These are phyloP conservation scores for Drosophila aldrichi DNA, from an alignment of 2,888 invertebrate species.

Conservation along the genomic window DNA sequence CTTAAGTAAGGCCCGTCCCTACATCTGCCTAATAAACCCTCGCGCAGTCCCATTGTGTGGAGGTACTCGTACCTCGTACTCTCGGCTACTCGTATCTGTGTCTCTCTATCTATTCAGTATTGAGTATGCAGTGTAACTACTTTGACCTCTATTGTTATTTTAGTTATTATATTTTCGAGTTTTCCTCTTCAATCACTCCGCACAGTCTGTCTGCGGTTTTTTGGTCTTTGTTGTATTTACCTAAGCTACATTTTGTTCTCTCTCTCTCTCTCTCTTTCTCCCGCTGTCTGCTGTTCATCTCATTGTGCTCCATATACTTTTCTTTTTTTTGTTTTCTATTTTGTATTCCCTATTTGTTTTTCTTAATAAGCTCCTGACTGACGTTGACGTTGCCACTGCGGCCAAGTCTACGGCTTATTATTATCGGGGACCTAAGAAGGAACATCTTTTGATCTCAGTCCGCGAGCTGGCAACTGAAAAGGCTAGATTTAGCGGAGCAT, in stretches of 20 bases:
- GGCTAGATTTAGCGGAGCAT: neutral
- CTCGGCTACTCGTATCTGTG: slow-evolving; percentile 18
- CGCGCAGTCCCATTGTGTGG: slow-evolving; percentile 6
- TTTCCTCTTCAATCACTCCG: slow-evolving; percentile 11
- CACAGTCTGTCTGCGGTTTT: slow-evolving; percentile 56
- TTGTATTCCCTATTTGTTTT: slow-evolving; percentile 9
- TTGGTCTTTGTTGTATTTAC: slow-evolving; percentile 54
- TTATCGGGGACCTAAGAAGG: neutral
- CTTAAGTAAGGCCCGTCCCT: slow-evolving; percentile 61
- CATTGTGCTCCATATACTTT: slow-evolving; percentile 11
- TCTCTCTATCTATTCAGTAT: slow-evolving; percentile 20
- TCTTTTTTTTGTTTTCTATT: neutral
- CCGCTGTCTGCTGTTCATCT: neutral
- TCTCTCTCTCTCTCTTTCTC: slow-evolving; percentile 1
- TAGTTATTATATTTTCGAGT: slow-evolving; percentile 46
- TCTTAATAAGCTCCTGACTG: slow-evolving; percentile 35
- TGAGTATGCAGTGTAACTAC: slow-evolving; percentile 69
- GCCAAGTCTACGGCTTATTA: slow-evolving; percentile 37
- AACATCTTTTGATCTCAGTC: neutral
- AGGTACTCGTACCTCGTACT: slow-evolving; percentile 2
- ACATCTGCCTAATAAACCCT: slow-evolving; percentile 45
- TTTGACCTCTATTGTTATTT: slow-evolving; percentile 77
- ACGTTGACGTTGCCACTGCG: slow-evolving; percentile 45
- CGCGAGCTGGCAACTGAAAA: neutral
- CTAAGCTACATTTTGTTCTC: slow-evolving; percentile 53